Base-by-base conservation (phyloP, 2,113 vertebrate genomes). In the Prionailurus viverrinus region DNA sequence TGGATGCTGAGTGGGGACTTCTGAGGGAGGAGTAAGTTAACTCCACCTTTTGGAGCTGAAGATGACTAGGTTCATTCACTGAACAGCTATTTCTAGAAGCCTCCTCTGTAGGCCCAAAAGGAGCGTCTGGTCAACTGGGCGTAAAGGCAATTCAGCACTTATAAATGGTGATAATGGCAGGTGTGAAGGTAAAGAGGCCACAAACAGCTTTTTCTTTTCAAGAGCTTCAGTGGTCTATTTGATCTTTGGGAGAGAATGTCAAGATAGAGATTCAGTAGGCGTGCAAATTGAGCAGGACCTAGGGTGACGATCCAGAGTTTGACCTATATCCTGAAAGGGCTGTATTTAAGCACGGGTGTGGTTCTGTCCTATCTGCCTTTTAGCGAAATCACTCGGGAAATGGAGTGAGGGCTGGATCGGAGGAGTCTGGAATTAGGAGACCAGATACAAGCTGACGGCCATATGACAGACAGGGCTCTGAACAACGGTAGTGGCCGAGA, bases 51-150 rank as follows among this genome's bases (percentile, higher is more conserved):
- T 86, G 53, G 73, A 85, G 89, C 19, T 31, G 29, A 96, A 93
- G 39, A 83, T 92, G 48, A 91, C 33, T 55, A 55, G 29, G 31
- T 10, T 94, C 55, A 86, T 29, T 94, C 66, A 93, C 2, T 89
- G 78, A 68, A 63, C n/a, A 97, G 80, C 29, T 85, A 87, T 95
- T 88, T 90, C 58, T 53, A 63, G 51, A 89, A 79, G 33, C 25
- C 4, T 94, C 18, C 33, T 93, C 83, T 51, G 53, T 84, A 61
- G 31, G 21, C 51, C 78, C 41, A 29, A 51, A 94, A 61, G 69
- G 36, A 92, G 31, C 31, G 48, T 87, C 84, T 89, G 53, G 68
- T 36, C n/a, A 33, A 0, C 51, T 61, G 31, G 7, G 36, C 14
- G 41, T 86, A 86, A 97, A 68, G 71, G 51, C 69, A 93, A 71